A percentile compares a stretch with the other conserved stretches of the same genome.
phyloP scores from a whole-genome alignment of 2,113 vertebrate genomes.

The Alethe castanea region DNA sequence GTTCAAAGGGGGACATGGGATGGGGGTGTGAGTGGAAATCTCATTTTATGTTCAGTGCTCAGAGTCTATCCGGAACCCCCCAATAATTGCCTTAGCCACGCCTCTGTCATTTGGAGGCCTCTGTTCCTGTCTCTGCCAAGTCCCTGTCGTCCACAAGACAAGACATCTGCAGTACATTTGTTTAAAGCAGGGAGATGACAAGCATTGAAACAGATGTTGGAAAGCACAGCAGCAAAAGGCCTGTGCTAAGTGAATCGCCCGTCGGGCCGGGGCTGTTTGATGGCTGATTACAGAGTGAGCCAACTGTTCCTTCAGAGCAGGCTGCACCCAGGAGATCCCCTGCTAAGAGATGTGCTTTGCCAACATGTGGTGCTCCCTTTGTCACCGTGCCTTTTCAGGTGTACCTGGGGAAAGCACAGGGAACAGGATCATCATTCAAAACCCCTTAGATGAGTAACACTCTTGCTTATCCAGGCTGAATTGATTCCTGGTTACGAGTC shows the following conservation, averaged over 20 bases:
- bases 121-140: conserved; percentile 15
- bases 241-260: not conserved
- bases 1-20: not conserved
- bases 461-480: conserved; percentile 20
- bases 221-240: conserved; percentile 52
- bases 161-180: conserved; percentile 65
- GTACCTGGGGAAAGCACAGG: not conserved
- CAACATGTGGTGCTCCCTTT: conserved; percentile 19
- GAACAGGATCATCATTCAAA: not conserved
- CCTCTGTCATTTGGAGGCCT: conserved; percentile 31
- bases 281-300: conserved; percentile 39
- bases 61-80: not conserved
- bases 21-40: not conserved
- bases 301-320: conserved; percentile 27
- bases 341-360: not conserved
- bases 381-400: not conserved
- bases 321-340: conserved; percentile 1
- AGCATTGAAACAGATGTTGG: conserved; percentile 64
- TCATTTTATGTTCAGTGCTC: not conserved
- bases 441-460: not conserved
- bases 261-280: conserved; percentile 26
- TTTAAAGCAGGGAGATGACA: conserved; percentile 64
- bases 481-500: not conserved
- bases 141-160: conserved; percentile 53
- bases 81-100: not conserved